phyloP scores from a whole-genome alignment of 2,797 vertebrate species.

The Alcedo quadribrachys region DNA sequence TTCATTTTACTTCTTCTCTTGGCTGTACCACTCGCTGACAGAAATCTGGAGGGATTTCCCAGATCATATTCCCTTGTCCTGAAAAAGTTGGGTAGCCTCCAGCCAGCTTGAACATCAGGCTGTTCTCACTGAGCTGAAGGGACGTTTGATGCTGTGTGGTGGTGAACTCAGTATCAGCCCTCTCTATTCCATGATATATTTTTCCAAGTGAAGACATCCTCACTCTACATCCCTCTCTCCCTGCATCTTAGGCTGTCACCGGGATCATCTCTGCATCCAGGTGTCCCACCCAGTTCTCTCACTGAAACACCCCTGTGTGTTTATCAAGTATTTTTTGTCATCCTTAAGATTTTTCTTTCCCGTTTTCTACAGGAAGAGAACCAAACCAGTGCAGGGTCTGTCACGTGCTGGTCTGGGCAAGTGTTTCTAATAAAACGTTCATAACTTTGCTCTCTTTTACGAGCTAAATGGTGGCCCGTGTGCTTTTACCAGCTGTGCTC shows the following conservation, averaged over 20 bases:
- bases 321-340: neutral
- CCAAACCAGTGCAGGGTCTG: neutral
- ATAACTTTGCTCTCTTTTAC: neutral
- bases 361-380: neutral
- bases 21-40: neutral
- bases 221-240: neutral
- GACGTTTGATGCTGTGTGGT: too few species aligned
- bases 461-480: neutral
- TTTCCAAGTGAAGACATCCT: neutral
- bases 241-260: fast-evolving
- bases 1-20: neutral
- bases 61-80: neutral
- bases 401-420: neutral
- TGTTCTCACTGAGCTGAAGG: neutral
- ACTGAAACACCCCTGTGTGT: fast-evolving
- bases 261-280: neutral
- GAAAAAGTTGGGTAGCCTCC: neutral
- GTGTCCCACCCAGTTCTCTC: neutral
- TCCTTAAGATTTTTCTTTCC: neutral
- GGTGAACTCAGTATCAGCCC: neutral
- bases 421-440: neutral
- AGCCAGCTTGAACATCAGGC: neutral
- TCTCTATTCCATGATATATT: neutral
- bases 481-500: neutral
- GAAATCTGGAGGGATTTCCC: neutral